Base-by-base conservation (phyloP, 1,140 invertebrate species). In the Drosophila orosa region DNA sequence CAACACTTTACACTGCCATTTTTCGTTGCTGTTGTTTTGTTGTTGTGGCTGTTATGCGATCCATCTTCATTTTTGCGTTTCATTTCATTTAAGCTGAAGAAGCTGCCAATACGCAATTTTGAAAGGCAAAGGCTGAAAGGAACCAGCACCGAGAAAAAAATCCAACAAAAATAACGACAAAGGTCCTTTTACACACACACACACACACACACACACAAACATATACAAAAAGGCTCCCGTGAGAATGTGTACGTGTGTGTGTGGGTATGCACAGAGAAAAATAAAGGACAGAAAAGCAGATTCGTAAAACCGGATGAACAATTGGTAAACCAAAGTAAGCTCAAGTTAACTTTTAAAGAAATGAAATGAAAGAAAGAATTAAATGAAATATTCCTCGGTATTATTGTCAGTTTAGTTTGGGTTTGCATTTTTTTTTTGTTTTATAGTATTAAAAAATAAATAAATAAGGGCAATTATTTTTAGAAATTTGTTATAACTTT, bases 41-140 rank as follows among this genome's bases (percentile, higher is more conserved):
- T 66, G 31, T 31, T 66, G 59, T 33, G 66, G 44, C 35, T 78
- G 83, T 75, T 75, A 85, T 82, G 66, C 66, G 82, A 86, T 86
- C 82, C 83, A 86, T 86, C 82, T 87, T 87, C 75, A 86, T 87
- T 86, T 87, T 79, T 75, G 60, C 69, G 71, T 74, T 74, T 74
- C 73, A 59, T 62, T 67, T 75, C 69, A 86, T 85, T 85, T 81
- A 37, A 58, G 62, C 40, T 42, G 52, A 72, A 71, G 39, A 62
- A 47, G 54, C 54, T 47, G 80, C 61, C 63, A 45, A 58, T 50
- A 57, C 62, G 68, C 62, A 76, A 48, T 77, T 55, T 66, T 5
- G n/a, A 47, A 50, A 39, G 63, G 56, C 33, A 57, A 59, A 22
- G 33, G 47, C 37, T 59, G 29, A 48, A 79, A 52, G 48, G 68